Evolutionary conservation across 2,113 vertebrate species (phyloP), one percentile per base, ranked within the genome.

Genomic region (Mormyrus lacerda): DNA sequence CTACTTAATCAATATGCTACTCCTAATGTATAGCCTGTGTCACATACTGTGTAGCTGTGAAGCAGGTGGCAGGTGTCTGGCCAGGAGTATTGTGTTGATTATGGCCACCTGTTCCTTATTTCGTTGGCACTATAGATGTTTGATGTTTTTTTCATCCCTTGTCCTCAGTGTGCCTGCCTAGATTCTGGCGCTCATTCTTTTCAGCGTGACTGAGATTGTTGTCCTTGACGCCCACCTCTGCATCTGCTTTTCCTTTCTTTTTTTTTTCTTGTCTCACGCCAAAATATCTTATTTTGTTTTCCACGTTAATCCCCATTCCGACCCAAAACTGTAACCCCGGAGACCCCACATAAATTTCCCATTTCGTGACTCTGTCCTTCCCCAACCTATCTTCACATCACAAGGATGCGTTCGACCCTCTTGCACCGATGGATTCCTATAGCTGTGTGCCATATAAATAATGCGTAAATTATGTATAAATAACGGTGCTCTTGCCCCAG

Each of bases 401-500:
- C 61, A 4, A 27, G 61, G n/a, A 13, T 31, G 10, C 9, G 10
- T 4, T 31, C 27, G 9, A n/a, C 27, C 10, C 13, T 31, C 27
- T 10, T 31, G 61, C 10, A n/a, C 10, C 1, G 9, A 69, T n/a
- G n/a, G n/a, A 69, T 27, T 65, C n/a, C 58, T 65, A n/a, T 27
- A 65, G 58, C 58, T 3, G n/a, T 1, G 2, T n/a, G 24, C 24
- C 24, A 8, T 65, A 65, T 69, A 31, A 69, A 69, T 31, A 69
- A 69, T 9, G 3, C 31, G 9, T 13, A 69, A 69, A 31, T 82
- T 82, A 19, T 9, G 4, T 19, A 42, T 82, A 44, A 42, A 44
- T 44, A 82, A 42, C 2, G 19, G 76, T 44, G 24, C 42, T 85
- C 92, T 91, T 90, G 79, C 92, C 90, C 89, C 93, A 97, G 97